Conservation (phyloP, 2,113 vertebrate species). For the Protobothrops mucrosquamatus region DNA sequence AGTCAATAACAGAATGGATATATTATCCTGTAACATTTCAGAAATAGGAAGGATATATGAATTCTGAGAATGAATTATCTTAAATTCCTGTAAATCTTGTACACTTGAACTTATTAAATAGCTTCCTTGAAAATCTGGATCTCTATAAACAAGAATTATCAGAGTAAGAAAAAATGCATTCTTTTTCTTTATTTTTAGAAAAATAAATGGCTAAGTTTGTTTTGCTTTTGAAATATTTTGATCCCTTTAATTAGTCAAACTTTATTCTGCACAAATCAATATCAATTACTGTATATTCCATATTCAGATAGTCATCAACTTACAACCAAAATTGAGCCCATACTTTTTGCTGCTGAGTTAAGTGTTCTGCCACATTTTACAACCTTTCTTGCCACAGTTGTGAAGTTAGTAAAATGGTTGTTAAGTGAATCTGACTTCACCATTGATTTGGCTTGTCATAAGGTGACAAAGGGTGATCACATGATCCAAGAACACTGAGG, state of each 20-base stretch:
- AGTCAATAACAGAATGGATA: slow-evolving; percentile 50
- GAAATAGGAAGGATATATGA: slow-evolving; percentile 51
- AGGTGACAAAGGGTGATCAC: not conserved
- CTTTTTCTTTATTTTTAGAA: not conserved
- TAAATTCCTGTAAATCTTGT: not conserved
- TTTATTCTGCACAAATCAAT: not conserved
- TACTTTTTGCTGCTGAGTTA: not conserved
- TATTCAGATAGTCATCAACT: not conserved
- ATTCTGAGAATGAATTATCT: slow-evolving; percentile 25
- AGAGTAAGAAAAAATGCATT: not conserved
- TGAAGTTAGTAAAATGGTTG: not conserved
- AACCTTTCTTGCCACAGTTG: not conserved
- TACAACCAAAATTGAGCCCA: not conserved
- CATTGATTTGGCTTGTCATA: not conserved
- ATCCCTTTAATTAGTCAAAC: not conserved
- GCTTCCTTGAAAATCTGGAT: not conserved
- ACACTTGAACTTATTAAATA: slow-evolving; percentile 10
- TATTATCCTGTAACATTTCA: slow-evolving; percentile 48
- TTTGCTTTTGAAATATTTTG: not conserved
- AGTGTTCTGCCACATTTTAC: not conserved
- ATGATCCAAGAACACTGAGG: not conserved
- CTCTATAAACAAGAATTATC: not conserved
- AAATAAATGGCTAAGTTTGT: not conserved
- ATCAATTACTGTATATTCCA: not conserved
- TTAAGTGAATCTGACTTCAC: not conserved